Base-by-base conservation (phyloP, 2,797 vertebrate species). In the Fundulus diaphanus region DNA sequence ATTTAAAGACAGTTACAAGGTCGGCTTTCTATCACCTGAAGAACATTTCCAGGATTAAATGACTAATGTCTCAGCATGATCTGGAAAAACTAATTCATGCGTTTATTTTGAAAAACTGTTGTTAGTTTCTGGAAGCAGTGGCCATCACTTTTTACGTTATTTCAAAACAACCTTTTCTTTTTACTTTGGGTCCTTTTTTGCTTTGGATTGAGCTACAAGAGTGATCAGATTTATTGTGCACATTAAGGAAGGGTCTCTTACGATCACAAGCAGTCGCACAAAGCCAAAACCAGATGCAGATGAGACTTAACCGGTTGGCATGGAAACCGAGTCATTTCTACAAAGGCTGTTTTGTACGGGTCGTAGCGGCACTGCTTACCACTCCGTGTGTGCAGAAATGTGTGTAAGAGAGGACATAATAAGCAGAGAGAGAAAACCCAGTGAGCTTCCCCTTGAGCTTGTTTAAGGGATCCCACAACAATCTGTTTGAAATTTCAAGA, bases 401-500 rank as follows among this genome's bases (percentile, higher is more conserved):
- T 56, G 72, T 65, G 1, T 29, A 29, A 15, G n/a, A 57, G 33
- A 78, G 18, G 16, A 76, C 68, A 80, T 35, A 70, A 66, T 63
- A n/a, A 80, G 44, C 40, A 46, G 54, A 74, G 40, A 46, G 54
- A 74, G 40, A 76, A 33, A 49, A 57, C 68, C 51, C 70, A 48
- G 78, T 81, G 33, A 44, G 16, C 79, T 54, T 65, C 77, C 44
- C 81, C 70, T 73, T 52, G 73, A 74, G 24, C 12, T 80, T 66
- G 82, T 85, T 82, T 66, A 87, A 87, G 51, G 65, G 22, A 24
- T 76, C 48, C 74, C 68, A 87, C 81, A 42, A 72, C 80, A 87
- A 74, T 37, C 44, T 48, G 8, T 4, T 74, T 51, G 15, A 49
- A 22, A 5, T 68, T 63, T 7, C 51, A 66, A 67, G 18, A 44